Percentiles rank a stretch among this genome's conserved stretches.
Conservation (phyloP, 2,888 invertebrate genomes). For the Synergus umbraculus region DNA sequence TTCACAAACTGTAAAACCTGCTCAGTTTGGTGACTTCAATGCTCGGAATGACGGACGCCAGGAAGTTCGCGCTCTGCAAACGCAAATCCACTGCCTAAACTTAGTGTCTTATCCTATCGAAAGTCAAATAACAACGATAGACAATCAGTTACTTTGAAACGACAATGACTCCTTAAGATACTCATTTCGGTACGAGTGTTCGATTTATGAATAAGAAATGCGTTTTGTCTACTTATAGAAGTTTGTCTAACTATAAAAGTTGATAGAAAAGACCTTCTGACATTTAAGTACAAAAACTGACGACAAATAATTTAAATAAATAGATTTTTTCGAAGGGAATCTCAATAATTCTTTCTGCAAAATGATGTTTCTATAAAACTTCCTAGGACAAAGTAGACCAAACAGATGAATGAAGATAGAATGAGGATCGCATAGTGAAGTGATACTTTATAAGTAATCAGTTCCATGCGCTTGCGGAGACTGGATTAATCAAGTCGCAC, state of each 20-base stretch:
- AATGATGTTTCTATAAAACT: neutral
- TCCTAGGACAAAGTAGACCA: constrained; percentile 25
- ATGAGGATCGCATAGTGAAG: constrained; percentile 34
- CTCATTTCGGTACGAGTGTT: constrained; percentile 33
- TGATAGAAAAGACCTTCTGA: neutral
- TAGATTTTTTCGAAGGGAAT: neutral
- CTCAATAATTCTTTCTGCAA: neutral
- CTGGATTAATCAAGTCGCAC: constrained; percentile 29
- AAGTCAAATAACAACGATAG: constrained; percentile 33
- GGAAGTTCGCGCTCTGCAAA: neutral
- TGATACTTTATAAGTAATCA: constrained; percentile 43
- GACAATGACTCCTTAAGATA: constrained; percentile 33
- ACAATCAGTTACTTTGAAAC: constrained; percentile 33
- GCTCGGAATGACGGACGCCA: constrained; percentile 36
- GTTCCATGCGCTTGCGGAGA: constrained; percentile 40
- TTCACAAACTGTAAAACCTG: neutral
- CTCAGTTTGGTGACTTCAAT: constrained; percentile 41
- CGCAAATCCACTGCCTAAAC: constrained; percentile 31
- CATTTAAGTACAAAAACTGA: constrained; percentile 30
- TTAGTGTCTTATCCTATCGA: constrained; percentile 32
- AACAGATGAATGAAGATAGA: constrained; percentile 28
- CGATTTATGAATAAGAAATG: constrained; percentile 9
- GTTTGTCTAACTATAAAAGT: neutral
- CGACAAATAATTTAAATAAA: constrained; percentile 21
- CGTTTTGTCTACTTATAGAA: neutral